Conservation (phyloP, 2,797 vertebrate genomes). For the Fistularia commersonii region DNA sequence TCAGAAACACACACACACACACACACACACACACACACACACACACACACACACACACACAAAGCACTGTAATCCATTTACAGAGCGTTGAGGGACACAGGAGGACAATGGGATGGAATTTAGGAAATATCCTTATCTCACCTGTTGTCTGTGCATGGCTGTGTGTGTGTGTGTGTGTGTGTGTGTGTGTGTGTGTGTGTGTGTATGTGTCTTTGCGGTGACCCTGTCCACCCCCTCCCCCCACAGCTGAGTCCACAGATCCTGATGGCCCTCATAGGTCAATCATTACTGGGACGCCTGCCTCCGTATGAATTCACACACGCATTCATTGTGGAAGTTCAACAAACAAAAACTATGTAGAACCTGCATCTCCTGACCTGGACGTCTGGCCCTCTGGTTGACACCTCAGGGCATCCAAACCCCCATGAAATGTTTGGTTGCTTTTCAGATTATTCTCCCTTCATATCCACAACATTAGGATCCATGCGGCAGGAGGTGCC, state of each 20-base stretch:
- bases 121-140: slow-evolving; percentile 51
- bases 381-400: no score
- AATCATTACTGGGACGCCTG: no score
- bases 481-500: no score
- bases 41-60: slow-evolving; percentile 16
- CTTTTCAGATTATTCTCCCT: no score
- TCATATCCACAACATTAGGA: no score
- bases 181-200: slow-evolving; percentile 4
- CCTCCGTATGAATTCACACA: no score
- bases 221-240: slow-evolving; percentile 26
- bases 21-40: slow-evolving; percentile 1
- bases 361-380: no score
- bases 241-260: slow-evolving; percentile 44
- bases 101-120: slow-evolving; percentile 51
- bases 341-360: no score
- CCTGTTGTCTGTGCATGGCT: background rate
- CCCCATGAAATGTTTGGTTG: no score
- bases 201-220: slow-evolving; percentile 41
- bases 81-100: slow-evolving; percentile 40
- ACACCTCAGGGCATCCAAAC: no score
- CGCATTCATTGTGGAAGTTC: no score
- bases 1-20: slow-evolving; percentile 4
- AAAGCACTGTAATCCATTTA: slow-evolving; percentile 56
- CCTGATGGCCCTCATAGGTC: slow-evolving; percentile 37
- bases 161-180: slow-evolving; percentile 4